Evolutionary conservation across 2,888 invertebrate species (phyloP).

Genomic region (Geophilus truncorum): DNA sequence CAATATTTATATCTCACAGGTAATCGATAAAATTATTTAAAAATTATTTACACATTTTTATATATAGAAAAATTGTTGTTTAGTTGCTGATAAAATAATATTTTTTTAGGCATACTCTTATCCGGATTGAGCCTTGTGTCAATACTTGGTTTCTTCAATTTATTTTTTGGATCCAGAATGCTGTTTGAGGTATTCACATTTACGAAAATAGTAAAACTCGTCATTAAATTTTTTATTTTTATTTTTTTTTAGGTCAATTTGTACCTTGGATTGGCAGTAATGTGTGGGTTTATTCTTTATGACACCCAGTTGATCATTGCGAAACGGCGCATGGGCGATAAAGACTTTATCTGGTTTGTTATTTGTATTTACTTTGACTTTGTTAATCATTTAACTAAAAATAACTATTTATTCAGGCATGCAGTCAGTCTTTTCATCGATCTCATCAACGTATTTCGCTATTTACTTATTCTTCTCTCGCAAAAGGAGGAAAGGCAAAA

Average conservation of each 20-base stretch:
- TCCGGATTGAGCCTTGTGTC: not conserved
- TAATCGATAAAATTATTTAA: not conserved
- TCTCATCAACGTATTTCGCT: slow-evolving; percentile 87
- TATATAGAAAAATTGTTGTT: not conserved
- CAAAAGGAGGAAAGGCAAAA: slow-evolving; percentile 49
- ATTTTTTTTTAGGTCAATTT: slow-evolving; percentile 62
- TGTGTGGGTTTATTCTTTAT: slow-evolving; percentile 93
- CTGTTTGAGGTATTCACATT: slow-evolving; percentile 1
- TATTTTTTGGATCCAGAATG: not conserved
- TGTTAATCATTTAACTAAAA: not conserved
- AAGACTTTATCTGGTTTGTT: slow-evolving; percentile 69
- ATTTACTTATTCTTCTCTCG: slow-evolving; percentile 80
- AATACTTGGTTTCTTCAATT: not conserved
- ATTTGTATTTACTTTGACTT: not conserved
- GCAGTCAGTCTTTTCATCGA: slow-evolving; percentile 92
- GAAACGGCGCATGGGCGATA: slow-evolving; percentile 81
- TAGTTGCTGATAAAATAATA: too few species aligned
- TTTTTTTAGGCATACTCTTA: not conserved
- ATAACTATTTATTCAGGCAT: slow-evolving; percentile 53
- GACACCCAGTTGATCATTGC: slow-evolving; percentile 97
- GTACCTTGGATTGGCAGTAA: slow-evolving; percentile 79
- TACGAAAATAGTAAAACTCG: not conserved
- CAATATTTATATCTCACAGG: slow-evolving; percentile 3
- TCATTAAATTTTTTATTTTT: not conserved
- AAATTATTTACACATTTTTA: not conserved